Evolutionary conservation across 2,888 invertebrate species (phyloP).

Genomic region (Clivina fossor): DNA sequence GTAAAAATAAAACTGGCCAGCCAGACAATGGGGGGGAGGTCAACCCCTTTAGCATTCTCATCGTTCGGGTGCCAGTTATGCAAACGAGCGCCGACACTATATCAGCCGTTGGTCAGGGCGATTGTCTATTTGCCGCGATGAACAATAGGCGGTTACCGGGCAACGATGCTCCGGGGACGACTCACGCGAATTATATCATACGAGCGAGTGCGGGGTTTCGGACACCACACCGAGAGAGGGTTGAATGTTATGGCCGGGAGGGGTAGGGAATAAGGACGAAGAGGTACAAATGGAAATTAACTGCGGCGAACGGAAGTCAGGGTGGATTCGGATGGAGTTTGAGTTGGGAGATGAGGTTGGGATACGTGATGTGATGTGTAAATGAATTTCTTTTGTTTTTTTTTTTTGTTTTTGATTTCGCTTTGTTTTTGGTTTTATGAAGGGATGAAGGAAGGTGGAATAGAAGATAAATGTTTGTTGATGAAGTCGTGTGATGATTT

Average conservation of each 20-base stretch:
- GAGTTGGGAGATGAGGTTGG: too few relatives aligned
- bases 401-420: too few relatives aligned
- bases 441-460: too few relatives aligned
- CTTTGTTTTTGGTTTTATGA: too few relatives aligned
- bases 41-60: too few relatives aligned
- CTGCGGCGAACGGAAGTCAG: background rate
- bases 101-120: slow-evolving; percentile 38
- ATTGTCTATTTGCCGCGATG: slow-evolving; percentile 50
- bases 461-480: too few relatives aligned
- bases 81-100: slow-evolving; percentile 52
- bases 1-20: slow-evolving; percentile 51
- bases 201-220: slow-evolving; percentile 42
- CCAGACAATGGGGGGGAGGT: slow-evolving; percentile 49
- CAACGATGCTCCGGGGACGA: slow-evolving; percentile 49
- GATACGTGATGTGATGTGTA: too few relatives aligned
- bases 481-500: too few relatives aligned
- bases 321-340: too few relatives aligned
- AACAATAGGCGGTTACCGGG: slow-evolving; percentile 51
- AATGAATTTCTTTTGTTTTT: too few relatives aligned
- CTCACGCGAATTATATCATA: slow-evolving; percentile 50
- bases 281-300: slow-evolving; percentile 16
- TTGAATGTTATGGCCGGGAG: background rate
- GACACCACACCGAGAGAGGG: background rate
- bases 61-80: slow-evolving; percentile 51
- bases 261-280: background rate